Evolutionary conservation across 2,797 vertebrate genomes (phyloP).

Genomic region (Sphenodon punctatus): DNA sequence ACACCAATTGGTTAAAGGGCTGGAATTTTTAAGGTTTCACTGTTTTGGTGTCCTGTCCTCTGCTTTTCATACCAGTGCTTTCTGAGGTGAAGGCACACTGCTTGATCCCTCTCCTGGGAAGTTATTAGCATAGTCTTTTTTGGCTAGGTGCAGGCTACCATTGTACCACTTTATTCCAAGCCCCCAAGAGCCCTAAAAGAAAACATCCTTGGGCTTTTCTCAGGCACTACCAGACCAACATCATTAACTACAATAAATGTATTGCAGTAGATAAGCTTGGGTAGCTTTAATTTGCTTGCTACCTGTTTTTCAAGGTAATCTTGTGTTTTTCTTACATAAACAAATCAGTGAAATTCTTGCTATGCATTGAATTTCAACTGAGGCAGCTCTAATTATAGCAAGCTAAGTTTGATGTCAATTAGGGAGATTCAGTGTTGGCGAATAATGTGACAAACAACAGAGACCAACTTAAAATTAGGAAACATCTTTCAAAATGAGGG

Average conservation of each 20-base stretch:
- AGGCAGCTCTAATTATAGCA: neutral
- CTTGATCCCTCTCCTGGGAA: neutral
- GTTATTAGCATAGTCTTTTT: neutral
- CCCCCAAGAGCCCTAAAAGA: neutral
- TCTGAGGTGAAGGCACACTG: neutral
- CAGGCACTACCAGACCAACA: neutral
- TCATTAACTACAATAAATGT: neutral
- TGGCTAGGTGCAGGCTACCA: neutral
- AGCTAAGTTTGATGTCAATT: neutral
- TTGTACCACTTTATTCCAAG: neutral
- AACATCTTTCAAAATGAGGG: neutral
- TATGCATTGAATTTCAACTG: slow-evolving; percentile 5
- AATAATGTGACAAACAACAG: neutral
- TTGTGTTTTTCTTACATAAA: neutral
- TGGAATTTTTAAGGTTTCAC: neutral
- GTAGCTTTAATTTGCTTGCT: neutral
- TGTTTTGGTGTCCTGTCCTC: neutral
- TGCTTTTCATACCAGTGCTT: neutral
- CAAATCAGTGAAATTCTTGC: neutral
- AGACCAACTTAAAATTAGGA: slow-evolving; percentile 17
- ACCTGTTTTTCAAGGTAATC: neutral
- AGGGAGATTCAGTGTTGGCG: neutral
- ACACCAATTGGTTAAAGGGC: neutral
- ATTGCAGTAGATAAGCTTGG: neutral
- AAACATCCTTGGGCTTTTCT: neutral